Evolutionary conservation across 2,888 invertebrate species (phyloP), one percentile per base, ranked within the genome.

Genomic region (Falcaria lacertinaria): DNA sequence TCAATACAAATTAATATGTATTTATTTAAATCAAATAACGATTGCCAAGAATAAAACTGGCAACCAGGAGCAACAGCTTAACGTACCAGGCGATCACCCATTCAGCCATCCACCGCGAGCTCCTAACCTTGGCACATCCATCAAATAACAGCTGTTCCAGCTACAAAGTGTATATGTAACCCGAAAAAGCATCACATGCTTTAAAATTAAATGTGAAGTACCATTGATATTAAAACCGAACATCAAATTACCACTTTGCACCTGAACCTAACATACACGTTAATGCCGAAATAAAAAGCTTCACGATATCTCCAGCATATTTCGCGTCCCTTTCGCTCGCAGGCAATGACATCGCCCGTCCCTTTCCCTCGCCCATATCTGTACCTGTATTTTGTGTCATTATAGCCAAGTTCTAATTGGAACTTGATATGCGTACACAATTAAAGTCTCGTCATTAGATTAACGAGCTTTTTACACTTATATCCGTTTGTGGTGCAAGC

Each of bases 371-470:
- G 4, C n/a, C 22, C 39, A 41, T 61, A 60, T 63, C 62, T 59
- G 58, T 64, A 50, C 50, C 50, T 41, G 54, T 57, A 56, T 64
- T 74, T 74, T 71, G 69, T 80, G 78, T 78, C 77, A 78, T 80
- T 78, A 77, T 74, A 74, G 63, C 69, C 60, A 64, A 64, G 62
- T 68, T 76, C 78, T 85, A 85, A 87, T 87, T 85, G 80, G 80
- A 85, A 81, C 71, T 78, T 80, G 85, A 84, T 84, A 86, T 77
- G 81, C 79, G 77, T 80, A 70, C 74, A 80, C 78, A 80, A 82
- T 82, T 79, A 82, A 77, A 74, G 68, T 54, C 65, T 69, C 55
- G 71, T 79, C 73, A 75, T 80, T 75, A 74, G 67, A 78, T 76
- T 80, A 81, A 82, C 78, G 79, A 83, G 81, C 74, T 80, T 82